Evolutionary conservation across 2,113 vertebrate species (phyloP).

Genomic region (Lagenorhynchus albirostris): DNA sequence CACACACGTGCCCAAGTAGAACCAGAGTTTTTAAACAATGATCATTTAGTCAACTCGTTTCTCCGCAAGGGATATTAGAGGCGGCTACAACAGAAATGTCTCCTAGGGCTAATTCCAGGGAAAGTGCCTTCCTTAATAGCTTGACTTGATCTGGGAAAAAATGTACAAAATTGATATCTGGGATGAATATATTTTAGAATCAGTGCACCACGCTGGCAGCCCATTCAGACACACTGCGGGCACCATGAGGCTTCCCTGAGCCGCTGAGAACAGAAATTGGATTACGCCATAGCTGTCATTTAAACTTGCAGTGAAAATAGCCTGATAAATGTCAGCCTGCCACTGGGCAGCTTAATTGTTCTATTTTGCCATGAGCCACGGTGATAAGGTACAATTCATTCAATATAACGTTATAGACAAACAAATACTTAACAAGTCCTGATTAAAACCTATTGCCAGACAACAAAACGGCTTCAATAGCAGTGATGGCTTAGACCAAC

Average conservation of each 20-base stretch:
- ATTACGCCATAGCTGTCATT: conserved; percentile 38
- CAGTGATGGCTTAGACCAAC: background rate
- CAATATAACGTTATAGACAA: background rate
- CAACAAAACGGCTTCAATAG: background rate
- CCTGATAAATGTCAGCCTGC: conserved; percentile 54
- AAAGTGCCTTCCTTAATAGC: conserved; percentile 12
- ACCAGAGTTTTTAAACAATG: background rate
- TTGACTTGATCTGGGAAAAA: background rate
- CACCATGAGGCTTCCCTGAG: background rate
- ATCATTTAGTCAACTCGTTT: background rate
- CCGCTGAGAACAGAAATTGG: conserved; percentile 49
- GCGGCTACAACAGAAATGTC: background rate
- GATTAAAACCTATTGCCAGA: conserved; percentile 46
- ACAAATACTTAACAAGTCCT: conserved; percentile 53
- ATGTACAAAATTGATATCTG: conserved; percentile 23
- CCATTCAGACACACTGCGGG: conserved; percentile 43
- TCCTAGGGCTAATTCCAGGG: background rate
- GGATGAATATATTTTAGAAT: conserved; percentile 13
- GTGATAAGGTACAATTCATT: conserved; percentile 33
- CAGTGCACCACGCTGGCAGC: background rate
- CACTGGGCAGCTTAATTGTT: conserved; percentile 47
- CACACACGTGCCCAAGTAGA: rapidly evolving
- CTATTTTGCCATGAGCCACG: background rate
- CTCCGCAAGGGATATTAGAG: background rate
- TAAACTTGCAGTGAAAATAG: conserved; percentile 56